phyloP scores from a whole-genome alignment of 2,113 vertebrate species.

The Camelus dromedarius region DNA sequence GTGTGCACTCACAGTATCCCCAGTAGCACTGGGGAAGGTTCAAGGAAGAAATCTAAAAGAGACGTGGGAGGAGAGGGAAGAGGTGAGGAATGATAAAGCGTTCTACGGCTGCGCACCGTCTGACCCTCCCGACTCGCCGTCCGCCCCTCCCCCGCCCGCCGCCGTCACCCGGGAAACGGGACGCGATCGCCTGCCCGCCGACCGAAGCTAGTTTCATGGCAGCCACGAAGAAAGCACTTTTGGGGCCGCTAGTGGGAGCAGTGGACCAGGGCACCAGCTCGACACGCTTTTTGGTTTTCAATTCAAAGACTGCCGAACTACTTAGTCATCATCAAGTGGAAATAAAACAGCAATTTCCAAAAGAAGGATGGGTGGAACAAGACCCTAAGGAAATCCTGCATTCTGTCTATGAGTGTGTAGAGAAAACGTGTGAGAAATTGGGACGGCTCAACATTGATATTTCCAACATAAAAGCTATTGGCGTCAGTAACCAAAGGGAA shows the following conservation, averaged over 20 bases:
- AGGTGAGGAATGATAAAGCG: not conserved
- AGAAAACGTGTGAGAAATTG: slow-evolving; percentile 95
- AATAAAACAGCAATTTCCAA: slow-evolving; percentile 93
- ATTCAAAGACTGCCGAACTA: slow-evolving; percentile 93
- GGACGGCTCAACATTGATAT: slow-evolving; percentile 89
- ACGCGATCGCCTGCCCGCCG: not conserved
- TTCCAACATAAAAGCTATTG: slow-evolving; percentile 94
- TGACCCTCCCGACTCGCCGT: fast-evolving
- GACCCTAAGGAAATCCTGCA: slow-evolving; percentile 95
- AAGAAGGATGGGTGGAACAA: slow-evolving; percentile 98
- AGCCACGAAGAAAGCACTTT: slow-evolving; percentile 86
- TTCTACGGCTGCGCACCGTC: not conserved
- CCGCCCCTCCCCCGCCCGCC: fast-evolving
- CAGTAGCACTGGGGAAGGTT: not conserved
- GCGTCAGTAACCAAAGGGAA: slow-evolving; percentile 97
- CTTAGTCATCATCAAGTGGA: slow-evolving; percentile 95
- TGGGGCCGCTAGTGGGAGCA: slow-evolving; percentile 93
- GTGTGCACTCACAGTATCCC: not conserved
- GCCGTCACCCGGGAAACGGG: slow-evolving; percentile 41
- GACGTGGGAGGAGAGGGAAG: not conserved
- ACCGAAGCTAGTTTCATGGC: slow-evolving; percentile 87
- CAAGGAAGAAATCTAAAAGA: not conserved
- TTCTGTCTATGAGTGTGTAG: slow-evolving; percentile 95
- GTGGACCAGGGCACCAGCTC: slow-evolving; percentile 97
- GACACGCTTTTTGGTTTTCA: slow-evolving; percentile 96